A percentile compares a stretch with the other conserved stretches of the same genome.
Evolutionary conservation across 2,113 vertebrate species (phyloP).

Genomic region (Callocephalon fimbriatum): DNA sequence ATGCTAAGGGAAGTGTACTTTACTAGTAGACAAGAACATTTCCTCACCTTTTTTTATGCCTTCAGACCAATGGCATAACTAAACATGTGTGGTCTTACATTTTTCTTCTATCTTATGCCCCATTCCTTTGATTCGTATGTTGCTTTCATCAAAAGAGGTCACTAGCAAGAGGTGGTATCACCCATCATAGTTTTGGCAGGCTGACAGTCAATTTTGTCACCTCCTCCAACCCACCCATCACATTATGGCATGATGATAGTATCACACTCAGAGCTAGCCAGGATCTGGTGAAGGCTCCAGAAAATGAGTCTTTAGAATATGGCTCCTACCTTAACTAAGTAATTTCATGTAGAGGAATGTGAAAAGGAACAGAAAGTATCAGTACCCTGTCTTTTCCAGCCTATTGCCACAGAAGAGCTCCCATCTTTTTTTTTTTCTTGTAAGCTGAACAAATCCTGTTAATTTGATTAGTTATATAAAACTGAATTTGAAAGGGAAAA

Average conservation of each 20-base stretch:
- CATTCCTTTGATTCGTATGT: not conserved
- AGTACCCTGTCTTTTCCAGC: not conserved
- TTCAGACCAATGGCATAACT: not conserved
- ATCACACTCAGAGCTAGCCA: not conserved
- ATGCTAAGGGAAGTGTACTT: not conserved
- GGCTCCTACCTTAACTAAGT: not conserved
- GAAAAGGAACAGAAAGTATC: not conserved
- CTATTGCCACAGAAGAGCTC: not conserved
- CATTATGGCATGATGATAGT: not conserved
- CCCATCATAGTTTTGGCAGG: not conserved
- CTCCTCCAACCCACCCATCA: not conserved
- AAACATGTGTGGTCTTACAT: not conserved
- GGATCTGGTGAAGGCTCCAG: not conserved
- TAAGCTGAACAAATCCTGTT: not conserved
- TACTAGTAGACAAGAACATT: not conserved
- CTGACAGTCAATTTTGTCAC: conserved; percentile 12
- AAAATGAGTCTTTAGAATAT: not conserved
- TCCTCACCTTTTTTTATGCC: not conserved
- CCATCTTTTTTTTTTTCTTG: not conserved
- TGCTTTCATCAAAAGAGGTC: not conserved
- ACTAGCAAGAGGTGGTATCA: not conserved
- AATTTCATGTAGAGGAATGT: not conserved
- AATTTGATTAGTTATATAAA: not conserved
- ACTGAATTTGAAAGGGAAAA: not conserved
- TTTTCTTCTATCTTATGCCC: not conserved